A percentile compares a stretch with the other conserved stretches of the same genome.
Evolutionary conservation across 2,888 invertebrate genomes (phyloP).

Genomic region (Lamellibrachia satsuma): DNA sequence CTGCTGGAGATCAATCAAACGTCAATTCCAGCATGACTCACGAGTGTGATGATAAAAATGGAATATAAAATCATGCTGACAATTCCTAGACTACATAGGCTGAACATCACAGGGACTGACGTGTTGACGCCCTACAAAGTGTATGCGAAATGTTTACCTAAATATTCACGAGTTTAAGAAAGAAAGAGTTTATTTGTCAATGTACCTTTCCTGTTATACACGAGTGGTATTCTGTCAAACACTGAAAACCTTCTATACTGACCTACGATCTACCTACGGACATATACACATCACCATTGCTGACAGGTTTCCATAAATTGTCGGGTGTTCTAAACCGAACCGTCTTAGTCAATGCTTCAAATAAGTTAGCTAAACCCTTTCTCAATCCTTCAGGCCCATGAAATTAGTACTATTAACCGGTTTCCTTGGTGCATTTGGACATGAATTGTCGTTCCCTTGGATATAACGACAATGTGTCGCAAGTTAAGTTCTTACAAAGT

Average conservation of each 20-base stretch:
- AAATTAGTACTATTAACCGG: too few species aligned
- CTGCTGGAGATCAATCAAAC: background rate
- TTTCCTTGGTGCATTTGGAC: too few species aligned
- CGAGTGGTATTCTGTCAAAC: background rate
- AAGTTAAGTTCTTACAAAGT: background rate
- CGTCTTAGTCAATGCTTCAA: background rate
- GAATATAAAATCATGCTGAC: background rate
- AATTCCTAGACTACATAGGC: background rate
- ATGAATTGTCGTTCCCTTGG: background rate
- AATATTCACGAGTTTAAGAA: background rate
- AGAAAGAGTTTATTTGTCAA: background rate
- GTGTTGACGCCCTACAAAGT: background rate
- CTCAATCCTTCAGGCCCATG: too few species aligned
- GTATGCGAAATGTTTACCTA: background rate
- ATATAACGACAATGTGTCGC: background rate
- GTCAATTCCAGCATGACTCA: background rate
- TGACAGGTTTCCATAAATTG: background rate
- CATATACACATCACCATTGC: background rate
- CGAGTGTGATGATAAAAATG: background rate
- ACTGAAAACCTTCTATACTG: background rate
- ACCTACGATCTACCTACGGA: background rate
- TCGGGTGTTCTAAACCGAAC: background rate
- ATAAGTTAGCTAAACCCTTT: background rate
- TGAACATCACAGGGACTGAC: background rate
- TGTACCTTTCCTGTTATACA: background rate